Conservation (phyloP, 2,797 vertebrate genomes). For the Melanotaenia boesemani region DNA sequence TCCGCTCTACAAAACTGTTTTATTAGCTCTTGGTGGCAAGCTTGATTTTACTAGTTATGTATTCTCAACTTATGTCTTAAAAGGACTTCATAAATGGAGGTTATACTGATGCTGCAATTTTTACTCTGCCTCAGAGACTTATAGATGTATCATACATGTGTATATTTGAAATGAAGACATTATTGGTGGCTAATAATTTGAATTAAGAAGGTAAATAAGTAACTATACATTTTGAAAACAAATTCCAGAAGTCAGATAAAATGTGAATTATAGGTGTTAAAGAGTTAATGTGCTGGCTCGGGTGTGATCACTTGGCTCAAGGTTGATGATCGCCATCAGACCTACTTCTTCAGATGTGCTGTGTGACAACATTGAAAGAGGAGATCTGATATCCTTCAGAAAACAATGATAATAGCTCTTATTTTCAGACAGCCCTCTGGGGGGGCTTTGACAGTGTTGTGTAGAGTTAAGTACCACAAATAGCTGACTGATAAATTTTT, state of each 20-base stretch:
- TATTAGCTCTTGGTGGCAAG: conserved; percentile 5
- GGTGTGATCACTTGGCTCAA: not conserved
- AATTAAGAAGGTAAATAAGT: not conserved
- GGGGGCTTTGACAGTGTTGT: not conserved
- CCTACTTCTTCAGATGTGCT: not conserved
- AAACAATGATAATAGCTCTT: not conserved
- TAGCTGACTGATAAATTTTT: not conserved
- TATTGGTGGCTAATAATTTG: not conserved
- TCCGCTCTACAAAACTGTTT: conserved; percentile 9
- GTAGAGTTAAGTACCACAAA: not conserved
- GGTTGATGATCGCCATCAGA: conserved; percentile 2
- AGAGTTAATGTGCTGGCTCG: not conserved
- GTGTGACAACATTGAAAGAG: not conserved
- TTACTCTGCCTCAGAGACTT: not conserved
- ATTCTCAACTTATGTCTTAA: conserved; percentile 12
- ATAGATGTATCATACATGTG: not conserved
- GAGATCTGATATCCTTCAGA: not conserved
- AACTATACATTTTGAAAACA: not conserved
- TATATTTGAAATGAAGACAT: not conserved
- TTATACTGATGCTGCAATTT: not conserved
- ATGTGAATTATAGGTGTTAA: not conserved
- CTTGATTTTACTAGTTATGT: conserved; percentile 4
- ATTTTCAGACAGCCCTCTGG: not conserved
- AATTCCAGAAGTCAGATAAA: not conserved
- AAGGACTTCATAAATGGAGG: not conserved